Base-by-base conservation (phyloP, 2,888 invertebrate genomes). In the Amiota communis region DNA sequence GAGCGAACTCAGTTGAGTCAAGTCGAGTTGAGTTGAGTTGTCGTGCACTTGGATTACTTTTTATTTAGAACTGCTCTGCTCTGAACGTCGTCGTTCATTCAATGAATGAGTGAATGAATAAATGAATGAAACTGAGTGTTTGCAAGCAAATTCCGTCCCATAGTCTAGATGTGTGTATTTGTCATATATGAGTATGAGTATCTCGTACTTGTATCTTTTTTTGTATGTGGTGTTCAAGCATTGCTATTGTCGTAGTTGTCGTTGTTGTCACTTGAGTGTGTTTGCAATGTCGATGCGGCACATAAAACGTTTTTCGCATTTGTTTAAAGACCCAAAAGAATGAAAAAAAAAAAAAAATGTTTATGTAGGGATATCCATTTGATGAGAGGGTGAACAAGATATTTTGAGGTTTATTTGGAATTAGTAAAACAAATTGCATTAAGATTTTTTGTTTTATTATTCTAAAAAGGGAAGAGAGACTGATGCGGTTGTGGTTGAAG, bases 301-400 rank as follows among this genome's bases (percentile, higher is more conserved):
- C 46, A 77, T 78, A 65, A 80, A 79, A 79, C 72, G 78, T 69
- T 78, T 65, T 64, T 72, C 73, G 53, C 53, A 53, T 53, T 12
- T n/a, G 12, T 53, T 12, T n/a, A 53, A 53, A 53, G n/a, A 53
- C 53, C 13, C 12, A 53, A 4, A 53, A n/a, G 53, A 53, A n/a
- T n/a, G 53, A 53, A 53, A 53, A 36, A 36, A 0, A 36, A 36
- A 6, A 36, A 0, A 36, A 6, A 36, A 53, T 3, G n/a, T 53
- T 4, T 4, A 53, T n/a, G 12, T n/a, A n/a, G 53, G 10, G n/a
- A 53, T 8, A 36, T 36, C 36, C 36, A 36, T 36, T 36, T 36
- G 36, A 36, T 36, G 36, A 36, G 36, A 36, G 36, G 36, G 36
- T 36, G 36, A 36, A 6, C 6, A 36, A 36, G 36, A 36, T 36